These are phyloP conservation scores for Brienomyrus longianalis DNA, from an alignment of 2,113 vertebrate genomes.

Conservation along the genomic window DNA sequence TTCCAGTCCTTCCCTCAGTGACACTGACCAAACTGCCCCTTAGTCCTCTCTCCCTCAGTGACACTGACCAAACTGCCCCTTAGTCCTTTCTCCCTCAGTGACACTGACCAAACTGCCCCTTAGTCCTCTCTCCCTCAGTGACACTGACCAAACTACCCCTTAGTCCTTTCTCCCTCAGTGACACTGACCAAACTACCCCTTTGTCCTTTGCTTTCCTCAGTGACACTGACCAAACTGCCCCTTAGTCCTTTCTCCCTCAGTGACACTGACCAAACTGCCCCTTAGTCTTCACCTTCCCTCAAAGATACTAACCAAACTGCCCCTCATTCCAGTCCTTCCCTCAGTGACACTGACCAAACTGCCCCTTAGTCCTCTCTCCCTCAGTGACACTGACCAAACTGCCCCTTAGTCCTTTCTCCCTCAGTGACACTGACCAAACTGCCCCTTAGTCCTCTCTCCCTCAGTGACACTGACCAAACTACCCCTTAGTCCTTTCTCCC, in stretches of 20 bases:
- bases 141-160: background rate
- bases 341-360: background rate
- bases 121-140: background rate
- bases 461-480: background rate
- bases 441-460: background rate
- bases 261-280: background rate
- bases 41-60: background rate
- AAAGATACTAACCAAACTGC: background rate
- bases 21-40: background rate
- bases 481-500: background rate
- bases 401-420: background rate
- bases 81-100: background rate
- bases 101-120: background rate
- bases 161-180: background rate
- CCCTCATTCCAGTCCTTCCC: no score
- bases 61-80: background rate
- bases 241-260: background rate
- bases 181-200: background rate
- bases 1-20: background rate
- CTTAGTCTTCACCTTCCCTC: background rate
- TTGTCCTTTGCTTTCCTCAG: background rate
- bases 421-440: background rate
- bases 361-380: background rate
- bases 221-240: background rate
- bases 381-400: background rate